Base-by-base conservation (phyloP, 2,888 invertebrate species). In the Leptinotarsa peninsularis region DNA sequence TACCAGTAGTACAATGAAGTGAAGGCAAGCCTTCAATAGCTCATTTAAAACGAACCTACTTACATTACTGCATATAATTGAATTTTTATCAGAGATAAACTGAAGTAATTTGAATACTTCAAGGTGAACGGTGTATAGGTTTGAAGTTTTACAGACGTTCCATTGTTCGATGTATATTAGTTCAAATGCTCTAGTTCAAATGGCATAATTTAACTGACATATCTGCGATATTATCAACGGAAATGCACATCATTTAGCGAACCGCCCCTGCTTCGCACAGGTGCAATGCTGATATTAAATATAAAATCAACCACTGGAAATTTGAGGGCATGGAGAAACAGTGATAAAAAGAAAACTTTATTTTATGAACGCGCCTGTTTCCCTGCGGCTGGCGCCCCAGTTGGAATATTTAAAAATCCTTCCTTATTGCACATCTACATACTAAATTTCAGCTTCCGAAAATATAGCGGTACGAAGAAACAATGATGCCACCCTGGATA, bases 11-110 rank as follows among this genome's bases (percentile, higher is more conserved):
- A 52, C 2, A 43, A 43, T 33, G n/a, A 33, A 63, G 33, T 63
- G 33, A 63, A 63, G 43, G 63, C 63, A 63, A 33, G 33, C 63
- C 63, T 63, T 63, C 15, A 33, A 10, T 33, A 63, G 2, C 27
- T 63, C 63, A 27, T 63, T 63, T 5, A n/a, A n/a, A 63, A 63
- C 7, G 17, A 21, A 18, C 58, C 15, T 15, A 43, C 33, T n/a
- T n/a, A n/a, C 63, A 63, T 63, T 60, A 60, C 10, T n/a, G 63
- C 33, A 63, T 63, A 63, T 63, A 63, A 33, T 43, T n/a, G 63
- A 33, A 33, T 63, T 63, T 63, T 63, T 63, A 63, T 63, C 33
- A 63, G 63, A 63, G 63, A 60, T 60, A 60, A 21, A 60, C 4
- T 60, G 60, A 27, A 60, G 15, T 63, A 63, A 63, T 63, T 63